phyloP scores from a whole-genome alignment of 2,113 vertebrate genomes.

The Monarcha castaneiventris region DNA sequence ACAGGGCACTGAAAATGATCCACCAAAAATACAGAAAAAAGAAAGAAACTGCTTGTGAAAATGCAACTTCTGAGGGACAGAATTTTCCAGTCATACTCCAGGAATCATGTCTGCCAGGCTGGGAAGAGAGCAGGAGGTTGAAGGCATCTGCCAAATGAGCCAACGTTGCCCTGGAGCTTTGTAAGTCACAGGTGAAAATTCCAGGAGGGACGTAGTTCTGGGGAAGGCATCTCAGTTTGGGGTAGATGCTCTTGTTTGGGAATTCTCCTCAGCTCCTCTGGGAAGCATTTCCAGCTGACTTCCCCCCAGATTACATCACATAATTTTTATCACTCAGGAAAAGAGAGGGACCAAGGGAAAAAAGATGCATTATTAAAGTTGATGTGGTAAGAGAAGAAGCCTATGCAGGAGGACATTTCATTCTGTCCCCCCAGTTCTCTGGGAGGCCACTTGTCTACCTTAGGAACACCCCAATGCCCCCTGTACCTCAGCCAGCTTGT shows the following conservation, averaged over 20 bases:
- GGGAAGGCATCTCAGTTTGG: background rate
- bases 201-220: background rate
- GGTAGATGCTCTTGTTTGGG: background rate
- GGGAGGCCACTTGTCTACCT: background rate
- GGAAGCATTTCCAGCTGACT: background rate
- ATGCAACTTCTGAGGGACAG: rapidly evolving
- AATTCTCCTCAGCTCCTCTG: background rate
- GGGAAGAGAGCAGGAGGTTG: background rate
- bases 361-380: background rate
- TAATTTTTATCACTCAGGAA: background rate
- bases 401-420: background rate
- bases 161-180: background rate
- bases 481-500: background rate
- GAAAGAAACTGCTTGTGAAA: rapidly evolving
- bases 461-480: background rate
- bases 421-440: background rate
- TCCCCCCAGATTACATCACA: background rate
- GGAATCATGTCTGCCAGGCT: background rate
- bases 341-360: background rate
- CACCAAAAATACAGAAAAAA: background rate
- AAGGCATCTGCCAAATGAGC: background rate
- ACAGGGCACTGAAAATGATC: background rate
- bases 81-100: background rate
- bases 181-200: background rate
- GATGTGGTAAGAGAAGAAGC: background rate